A percentile compares a stretch with the other conserved stretches of the same genome.
phyloP scores from a whole-genome alignment of 2,797 vertebrate genomes.

The Adelosebastes latens region DNA sequence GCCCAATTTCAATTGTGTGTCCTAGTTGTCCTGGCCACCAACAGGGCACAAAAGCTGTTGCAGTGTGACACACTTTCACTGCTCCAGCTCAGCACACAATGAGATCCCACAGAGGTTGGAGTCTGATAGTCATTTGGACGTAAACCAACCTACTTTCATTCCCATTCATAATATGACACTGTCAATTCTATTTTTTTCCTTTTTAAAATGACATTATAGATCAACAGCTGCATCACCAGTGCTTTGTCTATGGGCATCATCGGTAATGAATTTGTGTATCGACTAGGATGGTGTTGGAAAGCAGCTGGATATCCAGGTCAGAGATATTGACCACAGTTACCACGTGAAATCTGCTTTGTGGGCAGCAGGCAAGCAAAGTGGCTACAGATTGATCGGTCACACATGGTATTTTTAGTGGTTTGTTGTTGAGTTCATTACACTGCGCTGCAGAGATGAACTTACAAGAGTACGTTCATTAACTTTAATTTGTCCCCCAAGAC shows the following conservation, averaged over 20 bases:
- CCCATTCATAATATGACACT: slow-evolving; percentile 36
- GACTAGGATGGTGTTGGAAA: slow-evolving; percentile 66
- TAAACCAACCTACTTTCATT: slow-evolving; percentile 60
- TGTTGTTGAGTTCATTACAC: slow-evolving; percentile 41
- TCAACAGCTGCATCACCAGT: slow-evolving; percentile 47
- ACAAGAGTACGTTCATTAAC: slow-evolving; percentile 22
- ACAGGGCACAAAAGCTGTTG: slow-evolving; percentile 42
- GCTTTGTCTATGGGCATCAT: slow-evolving; percentile 52
- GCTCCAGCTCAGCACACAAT: slow-evolving; percentile 37
- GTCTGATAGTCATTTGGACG: slow-evolving; percentile 36
- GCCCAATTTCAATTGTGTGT: slow-evolving; percentile 63
- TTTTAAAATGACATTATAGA: slow-evolving; percentile 65
- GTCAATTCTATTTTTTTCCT: slow-evolving; percentile 46
- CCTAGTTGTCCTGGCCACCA: slow-evolving; percentile 65
- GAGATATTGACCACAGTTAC: slow-evolving; percentile 81
- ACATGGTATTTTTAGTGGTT: slow-evolving; percentile 67
- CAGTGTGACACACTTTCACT: slow-evolving; percentile 70
- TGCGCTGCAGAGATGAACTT: slow-evolving; percentile 8
- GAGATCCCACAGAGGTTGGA: slow-evolving; percentile 40
- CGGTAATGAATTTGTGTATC: slow-evolving; percentile 77
- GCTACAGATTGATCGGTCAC: slow-evolving; percentile 81
- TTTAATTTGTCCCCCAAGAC: slow-evolving; percentile 14
- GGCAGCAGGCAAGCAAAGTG: slow-evolving; percentile 77
- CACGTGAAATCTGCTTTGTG: slow-evolving; percentile 76
- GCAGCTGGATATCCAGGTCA: slow-evolving; percentile 82